Base-by-base conservation (phyloP, 1,140 invertebrate species). In the Magallana ariakensis region DNA sequence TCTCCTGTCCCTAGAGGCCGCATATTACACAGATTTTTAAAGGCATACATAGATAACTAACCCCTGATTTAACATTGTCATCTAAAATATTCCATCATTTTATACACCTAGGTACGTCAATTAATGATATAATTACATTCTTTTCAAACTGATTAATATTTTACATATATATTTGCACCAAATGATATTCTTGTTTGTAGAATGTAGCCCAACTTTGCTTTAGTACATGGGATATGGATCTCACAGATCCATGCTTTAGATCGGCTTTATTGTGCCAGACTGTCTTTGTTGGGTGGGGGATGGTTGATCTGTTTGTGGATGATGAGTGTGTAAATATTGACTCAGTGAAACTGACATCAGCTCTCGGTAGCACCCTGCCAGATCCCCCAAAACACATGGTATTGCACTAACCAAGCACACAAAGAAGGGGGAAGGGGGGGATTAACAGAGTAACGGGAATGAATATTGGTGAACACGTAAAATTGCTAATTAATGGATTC, bases 241-340 rank as follows among this genome's bases (percentile, higher is more conserved):
- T 33, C 4, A 33, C 33, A 33, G 33, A 33, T 33, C 4, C 33
- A 33, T 33, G 33, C 33, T 3, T 33, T 0, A 33, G 33, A 33
- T 3, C 33, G 33, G 33, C 33, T 33, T 4, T 4, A 33, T 33
- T 33, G 33, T 11, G 8, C 8, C 22, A 26, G 22, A 70, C 8
- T 10, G 9, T 13, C 66, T 70, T 70, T 70, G 66, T 70, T 70
- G 22, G 26, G 22, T n/a, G 11, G 66, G 33, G 66, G 66, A 70
- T 70, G 22, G 66, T 19, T 26, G 22, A 26, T 13, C 22, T 70
- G 66, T 11, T 66, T 19, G 10, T 19, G 22, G 66, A 70, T 70
- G 66, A 70, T 70, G 66, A 70, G 22, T 70, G 66, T 70, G 66
- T 70, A 70, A 70, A 70, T 70, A 70, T 70, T 70, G 66, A 70